Evolutionary conservation across 2,888 invertebrate genomes (phyloP), one percentile per base, ranked within the genome.

Genomic region (Eumacrocentrus americanus): DNA sequence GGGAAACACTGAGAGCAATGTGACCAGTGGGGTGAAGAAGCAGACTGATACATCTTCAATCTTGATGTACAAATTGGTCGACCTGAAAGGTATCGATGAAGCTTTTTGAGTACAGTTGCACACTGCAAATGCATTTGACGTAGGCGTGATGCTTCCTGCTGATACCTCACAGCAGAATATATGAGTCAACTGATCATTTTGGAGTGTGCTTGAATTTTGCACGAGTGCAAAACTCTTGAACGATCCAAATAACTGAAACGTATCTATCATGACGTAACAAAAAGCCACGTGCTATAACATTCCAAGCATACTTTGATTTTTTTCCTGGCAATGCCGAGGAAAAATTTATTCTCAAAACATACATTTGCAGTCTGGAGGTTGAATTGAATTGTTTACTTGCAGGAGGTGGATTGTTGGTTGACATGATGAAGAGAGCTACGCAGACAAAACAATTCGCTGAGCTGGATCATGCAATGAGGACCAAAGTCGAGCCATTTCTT

Each of bases 1-100:
- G 91, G 92, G 92, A 77, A 92, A 92, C 84, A 91, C 91, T 2
- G 91, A 92, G 74, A 91, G 91, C 73, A 92, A 92, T 62, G 96
- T 97, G 1, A 92, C 94, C 0, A 94, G 93, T 81, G 95, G 95
- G 42, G 95, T 98, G 14, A 98, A 97, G 81, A 95, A 95, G 69
- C 97, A 98, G 80, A 96, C 95, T 2, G 94, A 92, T 18, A 90
- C 91, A 11, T 91, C 92, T 1, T 87, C 89, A 22, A 91, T 92
- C 76, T 87, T 91, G 54, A 85, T 96, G 52, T 97, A 97, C 78
- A 92, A 94, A 76, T 84, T 97, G 47, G 91, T 93, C 4, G 92
- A 96, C 82, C 83, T 97, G 56, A 95, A 96, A 87, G 95, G 91
- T 89, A 29, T 6, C 29, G n/a, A n/a, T n/a, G n/a, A n/a, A n/a